A percentile compares a stretch with the other conserved stretches of the same genome.
phyloP scores from a whole-genome alignment of 2,113 vertebrate genomes.

The Embiotoca jacksoni region DNA sequence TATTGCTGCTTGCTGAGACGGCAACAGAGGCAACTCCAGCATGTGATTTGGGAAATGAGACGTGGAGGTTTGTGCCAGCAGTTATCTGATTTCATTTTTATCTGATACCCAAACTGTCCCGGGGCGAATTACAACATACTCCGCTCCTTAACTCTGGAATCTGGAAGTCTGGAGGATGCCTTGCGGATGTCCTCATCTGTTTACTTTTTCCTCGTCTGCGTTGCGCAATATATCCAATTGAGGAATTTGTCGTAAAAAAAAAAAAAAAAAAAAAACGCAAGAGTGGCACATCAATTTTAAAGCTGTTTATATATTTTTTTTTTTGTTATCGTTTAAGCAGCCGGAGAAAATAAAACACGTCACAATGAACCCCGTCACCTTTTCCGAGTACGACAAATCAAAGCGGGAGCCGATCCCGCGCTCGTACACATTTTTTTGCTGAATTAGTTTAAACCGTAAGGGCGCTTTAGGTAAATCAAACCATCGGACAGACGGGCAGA shows the following conservation, averaged over 20 bases:
- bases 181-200: background rate
- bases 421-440: conserved; percentile 46
- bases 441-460: conserved; percentile 31
- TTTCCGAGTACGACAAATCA: conserved; percentile 9
- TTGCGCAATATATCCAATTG: conserved; percentile 5
- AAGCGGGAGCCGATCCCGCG: conserved; percentile 13
- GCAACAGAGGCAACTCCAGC: conserved; percentile 33
- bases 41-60: conserved; percentile 40
- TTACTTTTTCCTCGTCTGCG: conserved; percentile 1
- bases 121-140: conserved; percentile 32
- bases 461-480: conserved; percentile 40
- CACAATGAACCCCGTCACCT: conserved; percentile 17
- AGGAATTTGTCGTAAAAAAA: conserved; percentile 20
- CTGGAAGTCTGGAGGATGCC: conserved; percentile 9
- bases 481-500: conserved; percentile 44
- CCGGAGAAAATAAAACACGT: conserved; percentile 22
- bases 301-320: conserved; percentile 25
- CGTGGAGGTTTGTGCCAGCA: conserved; percentile 22
- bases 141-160: background rate
- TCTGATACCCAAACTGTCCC: conserved; percentile 30
- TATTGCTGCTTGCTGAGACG: conserved; percentile 35
- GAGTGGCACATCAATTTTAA: conserved; percentile 13
- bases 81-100: conserved; percentile 42
- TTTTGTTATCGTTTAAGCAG: background rate
- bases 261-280: background rate